Conservation (phyloP, 2,888 invertebrate species). For the Ophraella communa region DNA sequence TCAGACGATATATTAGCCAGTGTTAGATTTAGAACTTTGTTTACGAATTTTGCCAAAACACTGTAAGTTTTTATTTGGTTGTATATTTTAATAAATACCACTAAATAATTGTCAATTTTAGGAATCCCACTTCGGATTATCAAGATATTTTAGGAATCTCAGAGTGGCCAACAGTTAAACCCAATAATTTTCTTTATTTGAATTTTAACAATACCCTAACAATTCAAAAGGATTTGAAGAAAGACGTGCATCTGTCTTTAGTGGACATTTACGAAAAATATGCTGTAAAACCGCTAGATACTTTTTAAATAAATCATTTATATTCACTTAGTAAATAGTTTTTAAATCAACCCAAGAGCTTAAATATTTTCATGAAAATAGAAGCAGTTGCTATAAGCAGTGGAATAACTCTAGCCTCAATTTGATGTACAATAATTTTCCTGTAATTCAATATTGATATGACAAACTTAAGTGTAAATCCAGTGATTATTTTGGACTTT, state of each 20-base stretch:
- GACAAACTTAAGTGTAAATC: no score
- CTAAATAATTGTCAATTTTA: constrained; percentile 5
- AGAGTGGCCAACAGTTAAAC: constrained; percentile 34
- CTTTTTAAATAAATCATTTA: constrained; percentile 4
- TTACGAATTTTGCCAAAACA: constrained; percentile 69
- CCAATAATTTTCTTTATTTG: constrained; percentile 27
- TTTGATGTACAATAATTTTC: no score
- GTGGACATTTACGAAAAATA: constrained; percentile 25
- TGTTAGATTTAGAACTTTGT: constrained; percentile 19
- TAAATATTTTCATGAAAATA: no score
- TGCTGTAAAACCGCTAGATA: constrained; percentile 21
- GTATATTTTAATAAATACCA: no score
- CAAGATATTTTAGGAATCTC: constrained; percentile 34
- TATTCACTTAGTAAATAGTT: no score
- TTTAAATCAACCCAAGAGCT: no score
- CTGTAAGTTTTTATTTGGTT: constrained; percentile 56
- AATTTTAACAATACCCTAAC: constrained; percentile 35
- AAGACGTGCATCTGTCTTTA: constrained; percentile 27
- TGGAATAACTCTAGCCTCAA: no score
- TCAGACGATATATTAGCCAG: constrained; percentile 26
- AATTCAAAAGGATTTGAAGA: constrained; percentile 30
- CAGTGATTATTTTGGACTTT: no score
- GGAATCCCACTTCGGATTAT: constrained; percentile 31
- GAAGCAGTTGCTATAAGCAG: no score
- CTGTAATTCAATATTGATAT: no score